Evolutionary conservation across 37 sponge, comb jelly and placozoan species (phyloP).

Genomic region (Diacarnus erythraeanus): DNA sequence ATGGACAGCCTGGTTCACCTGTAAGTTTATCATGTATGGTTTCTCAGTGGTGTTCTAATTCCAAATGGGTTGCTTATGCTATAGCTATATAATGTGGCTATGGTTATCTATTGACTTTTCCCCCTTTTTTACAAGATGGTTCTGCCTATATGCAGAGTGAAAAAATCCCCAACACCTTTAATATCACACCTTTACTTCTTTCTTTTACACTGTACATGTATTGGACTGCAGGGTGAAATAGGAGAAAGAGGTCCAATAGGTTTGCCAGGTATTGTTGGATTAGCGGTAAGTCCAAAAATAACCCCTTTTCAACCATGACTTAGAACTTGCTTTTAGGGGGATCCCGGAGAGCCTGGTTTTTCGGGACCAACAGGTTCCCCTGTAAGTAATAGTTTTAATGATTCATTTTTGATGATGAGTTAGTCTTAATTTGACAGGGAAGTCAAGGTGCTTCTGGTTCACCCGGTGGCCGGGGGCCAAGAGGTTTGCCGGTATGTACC

Average conservation of each 20-base stretch:
- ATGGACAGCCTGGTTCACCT: constrained; percentile 30
- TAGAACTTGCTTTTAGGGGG: constrained; percentile 30
- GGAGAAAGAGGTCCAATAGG: constrained; percentile 47
- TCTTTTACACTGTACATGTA: too few relatives aligned
- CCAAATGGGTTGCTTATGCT: too few relatives aligned
- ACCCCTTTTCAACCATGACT: neutral
- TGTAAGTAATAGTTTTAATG: constrained; percentile 13
- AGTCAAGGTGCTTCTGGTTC: constrained; percentile 32
- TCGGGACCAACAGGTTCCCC: constrained; percentile 49
- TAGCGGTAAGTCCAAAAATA: constrained; percentile 49
- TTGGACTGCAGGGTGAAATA: constrained; percentile 26
- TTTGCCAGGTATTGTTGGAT: constrained; percentile 38
- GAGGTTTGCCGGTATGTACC: constrained; percentile 23
- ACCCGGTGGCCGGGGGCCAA: constrained; percentile 24
- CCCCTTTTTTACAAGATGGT: too few relatives aligned
- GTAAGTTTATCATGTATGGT: neutral
- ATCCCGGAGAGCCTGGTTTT: constrained; percentile 53
- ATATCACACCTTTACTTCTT: too few relatives aligned
- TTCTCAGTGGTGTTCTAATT: neutral
- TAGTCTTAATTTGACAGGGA: constrained; percentile 5
- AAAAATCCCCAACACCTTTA: too few relatives aligned
- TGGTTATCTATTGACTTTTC: too few relatives aligned
- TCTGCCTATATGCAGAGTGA: too few relatives aligned
- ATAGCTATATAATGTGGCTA: too few relatives aligned
- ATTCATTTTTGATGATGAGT: neutral